These are phyloP conservation scores for Antennarius striatus DNA, from an alignment of 2,113 vertebrate genomes.

Conservation along the genomic window DNA sequence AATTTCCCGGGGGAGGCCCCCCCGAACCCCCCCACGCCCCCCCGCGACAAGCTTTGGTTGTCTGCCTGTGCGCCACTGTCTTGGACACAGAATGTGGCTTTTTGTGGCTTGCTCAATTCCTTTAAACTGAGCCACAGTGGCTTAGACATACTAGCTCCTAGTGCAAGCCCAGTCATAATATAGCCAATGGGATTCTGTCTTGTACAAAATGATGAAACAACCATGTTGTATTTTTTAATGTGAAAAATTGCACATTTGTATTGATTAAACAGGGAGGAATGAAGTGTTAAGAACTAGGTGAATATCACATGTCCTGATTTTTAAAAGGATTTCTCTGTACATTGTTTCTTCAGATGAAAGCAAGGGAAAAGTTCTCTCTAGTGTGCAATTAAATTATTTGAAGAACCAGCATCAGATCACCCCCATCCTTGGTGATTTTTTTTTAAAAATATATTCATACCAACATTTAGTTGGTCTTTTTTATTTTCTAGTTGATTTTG, in stretches of 20 bases:
- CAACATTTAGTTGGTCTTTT: slow-evolving; percentile 5
- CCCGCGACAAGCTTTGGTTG: too few relatives aligned
- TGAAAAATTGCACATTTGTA: neutral
- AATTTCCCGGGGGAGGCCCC: too few relatives aligned
- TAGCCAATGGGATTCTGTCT: neutral
- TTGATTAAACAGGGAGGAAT: neutral
- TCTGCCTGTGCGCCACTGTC: too few relatives aligned
- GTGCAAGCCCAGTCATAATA: too few relatives aligned
- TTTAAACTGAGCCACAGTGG: too few relatives aligned
- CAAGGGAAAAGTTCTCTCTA: slow-evolving; percentile 25
- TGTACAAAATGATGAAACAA: too few relatives aligned
- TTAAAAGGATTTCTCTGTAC: neutral
- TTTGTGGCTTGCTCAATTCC: too few relatives aligned
- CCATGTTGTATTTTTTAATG: neutral
- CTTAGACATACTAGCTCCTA: too few relatives aligned
- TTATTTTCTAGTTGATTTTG: slow-evolving; percentile 5
- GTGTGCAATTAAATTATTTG: slow-evolving; percentile 36
- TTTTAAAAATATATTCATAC: slow-evolving; percentile 15
- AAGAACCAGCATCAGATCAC: slow-evolving; percentile 6
- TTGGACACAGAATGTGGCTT: too few relatives aligned
- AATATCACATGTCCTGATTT: neutral
- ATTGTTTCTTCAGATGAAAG: slow-evolving; percentile 7
- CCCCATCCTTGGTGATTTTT: slow-evolving; percentile 19
- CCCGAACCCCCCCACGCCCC: too few relatives aligned
- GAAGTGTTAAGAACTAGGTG: neutral